phyloP scores from a whole-genome alignment of 1,140 invertebrate species.

The Bactericera cockerelli region DNA sequence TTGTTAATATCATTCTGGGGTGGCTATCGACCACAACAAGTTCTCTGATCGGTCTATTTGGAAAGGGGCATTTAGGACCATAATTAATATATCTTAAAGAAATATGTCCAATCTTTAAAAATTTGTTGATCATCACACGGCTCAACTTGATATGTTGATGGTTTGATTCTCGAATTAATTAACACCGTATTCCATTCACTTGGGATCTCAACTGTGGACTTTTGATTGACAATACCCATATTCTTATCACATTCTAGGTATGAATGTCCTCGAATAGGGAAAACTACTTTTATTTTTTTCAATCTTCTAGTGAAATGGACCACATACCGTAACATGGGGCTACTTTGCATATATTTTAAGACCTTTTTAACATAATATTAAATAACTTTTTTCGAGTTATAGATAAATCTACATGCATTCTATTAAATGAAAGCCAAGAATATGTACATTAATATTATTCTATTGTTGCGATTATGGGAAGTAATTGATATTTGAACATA shows the following conservation, averaged over 20 bases:
- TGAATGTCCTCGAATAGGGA: conserved; percentile 20
- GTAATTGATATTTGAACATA: no score
- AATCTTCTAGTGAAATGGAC: no score
- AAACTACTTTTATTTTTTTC: conserved; percentile 16
- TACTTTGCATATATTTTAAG: no score
- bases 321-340: no score
- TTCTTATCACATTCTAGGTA: conserved; percentile 19
- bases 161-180: conserved; percentile 13
- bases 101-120: conserved; percentile 12
- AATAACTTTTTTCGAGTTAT: no score
- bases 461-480: no score
- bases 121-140: conserved; percentile 11
- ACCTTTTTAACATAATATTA: no score
- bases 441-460: no score
- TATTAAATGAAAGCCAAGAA: no score
- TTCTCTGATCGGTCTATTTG: not conserved
- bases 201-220: conserved; percentile 14
- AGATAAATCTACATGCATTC: no score
- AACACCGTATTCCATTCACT: conserved; percentile 16
- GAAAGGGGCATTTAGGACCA: not conserved
- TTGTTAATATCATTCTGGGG: not conserved
- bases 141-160: conserved; percentile 17
- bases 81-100: not conserved
- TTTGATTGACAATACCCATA: conserved; percentile 17
- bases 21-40: not conserved